A percentile compares a stretch with the other conserved stretches of the same genome.
Evolutionary conservation across 2,797 vertebrate species (phyloP).

Genomic region (Podargus strigoides): DNA sequence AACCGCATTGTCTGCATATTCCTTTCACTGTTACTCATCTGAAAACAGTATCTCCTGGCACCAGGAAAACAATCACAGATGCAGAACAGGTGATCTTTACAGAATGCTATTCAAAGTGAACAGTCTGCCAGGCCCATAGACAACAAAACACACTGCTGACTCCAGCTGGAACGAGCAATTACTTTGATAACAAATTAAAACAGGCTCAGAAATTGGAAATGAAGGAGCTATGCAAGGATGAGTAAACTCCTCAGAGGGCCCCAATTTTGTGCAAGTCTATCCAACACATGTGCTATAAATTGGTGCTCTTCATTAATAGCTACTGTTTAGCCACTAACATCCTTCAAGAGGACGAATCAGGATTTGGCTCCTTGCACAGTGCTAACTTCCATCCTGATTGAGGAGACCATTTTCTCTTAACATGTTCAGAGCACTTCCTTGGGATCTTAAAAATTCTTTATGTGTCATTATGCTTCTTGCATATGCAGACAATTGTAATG

Average conservation of each 20-base stretch:
- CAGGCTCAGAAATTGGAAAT: constrained; percentile 74
- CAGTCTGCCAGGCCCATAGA: constrained; percentile 69
- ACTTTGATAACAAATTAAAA: constrained; percentile 81
- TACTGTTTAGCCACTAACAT: constrained; percentile 62
- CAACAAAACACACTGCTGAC: constrained; percentile 69
- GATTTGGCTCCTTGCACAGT: constrained; percentile 35
- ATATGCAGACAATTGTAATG: constrained; percentile 70
- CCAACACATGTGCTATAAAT: constrained; percentile 64
- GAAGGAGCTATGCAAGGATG: constrained; percentile 70
- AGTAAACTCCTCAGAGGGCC: constrained; percentile 58
- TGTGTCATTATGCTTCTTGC: constrained; percentile 71
- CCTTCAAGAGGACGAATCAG: constrained; percentile 61
- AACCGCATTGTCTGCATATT: constrained; percentile 48
- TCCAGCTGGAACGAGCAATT: constrained; percentile 69
- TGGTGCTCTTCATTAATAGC: constrained; percentile 74
- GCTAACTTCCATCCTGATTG: constrained; percentile 71
- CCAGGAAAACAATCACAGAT: constrained; percentile 68
- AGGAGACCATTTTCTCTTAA: constrained; percentile 71
- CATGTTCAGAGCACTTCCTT: constrained; percentile 64
- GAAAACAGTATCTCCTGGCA: constrained; percentile 64
- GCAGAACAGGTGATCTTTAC: constrained; percentile 76
- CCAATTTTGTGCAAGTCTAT: constrained; percentile 58
- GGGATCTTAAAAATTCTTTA: constrained; percentile 77
- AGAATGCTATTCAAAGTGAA: constrained; percentile 70
- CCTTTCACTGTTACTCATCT: constrained; percentile 51